Percentiles rank a stretch among this genome's conserved stretches.
phyloP scores from a whole-genome alignment of 1,140 invertebrate genomes.

The Listronotus oregonensis region DNA sequence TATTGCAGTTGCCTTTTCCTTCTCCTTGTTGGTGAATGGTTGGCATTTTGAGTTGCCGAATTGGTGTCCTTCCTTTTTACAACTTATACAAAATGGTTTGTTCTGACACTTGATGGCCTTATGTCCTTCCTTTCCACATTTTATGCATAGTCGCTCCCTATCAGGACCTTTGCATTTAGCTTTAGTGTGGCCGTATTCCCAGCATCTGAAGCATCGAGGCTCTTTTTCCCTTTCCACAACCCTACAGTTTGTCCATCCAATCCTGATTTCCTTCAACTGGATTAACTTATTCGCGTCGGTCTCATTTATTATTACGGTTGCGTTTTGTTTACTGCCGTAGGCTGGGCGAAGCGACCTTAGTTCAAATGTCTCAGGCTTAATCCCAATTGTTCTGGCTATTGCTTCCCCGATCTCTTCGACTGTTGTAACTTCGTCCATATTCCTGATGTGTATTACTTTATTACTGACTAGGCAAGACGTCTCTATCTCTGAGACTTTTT shows the following conservation, averaged over 20 bases:
- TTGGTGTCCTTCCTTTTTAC: constrained; percentile 18
- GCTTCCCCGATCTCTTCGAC: background rate
- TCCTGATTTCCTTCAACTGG: background rate
- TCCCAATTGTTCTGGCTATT: background rate
- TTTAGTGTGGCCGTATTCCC: constrained; percentile 18
- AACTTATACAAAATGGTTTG: constrained; percentile 4
- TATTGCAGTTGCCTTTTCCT: no score
- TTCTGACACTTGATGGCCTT: constrained; percentile 10
- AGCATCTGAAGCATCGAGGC: constrained; percentile 25
- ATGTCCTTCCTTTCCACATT: constrained; percentile 16
- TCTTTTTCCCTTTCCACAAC: constrained; percentile 13
- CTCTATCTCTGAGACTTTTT: background rate
- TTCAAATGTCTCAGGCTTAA: background rate
- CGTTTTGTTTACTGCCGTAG: constrained; percentile 1
- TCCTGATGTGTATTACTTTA: constrained; percentile 1
- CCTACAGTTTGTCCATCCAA: constrained; percentile 9
- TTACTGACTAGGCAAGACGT: background rate
- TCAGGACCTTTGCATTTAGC: constrained; percentile 7
- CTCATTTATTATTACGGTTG: background rate
- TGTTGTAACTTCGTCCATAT: background rate
- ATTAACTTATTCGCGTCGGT: constrained; percentile 13
- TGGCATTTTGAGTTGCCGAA: background rate
- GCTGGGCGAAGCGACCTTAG: constrained; percentile 9
- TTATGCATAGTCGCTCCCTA: constrained; percentile 10
- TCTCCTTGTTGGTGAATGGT: background rate